phyloP scores from a whole-genome alignment of 2,888 invertebrate genomes.

The Himalopsyche anomala region DNA sequence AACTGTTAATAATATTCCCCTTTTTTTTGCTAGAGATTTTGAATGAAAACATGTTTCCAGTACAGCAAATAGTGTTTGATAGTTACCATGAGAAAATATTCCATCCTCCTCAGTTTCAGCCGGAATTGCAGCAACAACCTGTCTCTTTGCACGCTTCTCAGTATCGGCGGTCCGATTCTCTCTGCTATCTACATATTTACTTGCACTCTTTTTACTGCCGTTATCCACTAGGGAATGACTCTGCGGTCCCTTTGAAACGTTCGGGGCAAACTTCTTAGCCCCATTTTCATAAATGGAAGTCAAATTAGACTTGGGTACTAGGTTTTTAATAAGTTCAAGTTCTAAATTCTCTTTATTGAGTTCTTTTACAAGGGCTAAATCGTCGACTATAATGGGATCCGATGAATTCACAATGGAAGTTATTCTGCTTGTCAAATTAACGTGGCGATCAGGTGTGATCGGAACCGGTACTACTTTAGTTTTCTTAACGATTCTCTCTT shows the following conservation, averaged over 20 bases:
- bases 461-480: constrained; percentile 49
- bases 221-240: constrained; percentile 21
- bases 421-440: constrained; percentile 36
- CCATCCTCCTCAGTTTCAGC: constrained; percentile 67
- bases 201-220: constrained; percentile 47
- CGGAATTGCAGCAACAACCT: constrained; percentile 68
- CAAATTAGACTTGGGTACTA: constrained; percentile 70
- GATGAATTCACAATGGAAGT: constrained; percentile 41
- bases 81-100: constrained; percentile 68
- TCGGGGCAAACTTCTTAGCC: constrained; percentile 68
- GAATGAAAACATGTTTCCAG: too few species aligned
- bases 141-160: constrained; percentile 67
- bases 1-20: too few species aligned
- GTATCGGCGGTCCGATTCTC: constrained; percentile 65
- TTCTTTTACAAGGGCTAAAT: constrained; percentile 44
- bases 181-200: background rate
- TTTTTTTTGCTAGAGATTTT: too few species aligned
- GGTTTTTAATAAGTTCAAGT: constrained; percentile 69
- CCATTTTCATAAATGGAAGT: constrained; percentile 70
- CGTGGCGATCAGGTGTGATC: constrained; percentile 19
- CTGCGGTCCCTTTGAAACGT: constrained; percentile 67
- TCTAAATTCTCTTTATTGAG: constrained; percentile 67
- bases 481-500: constrained; percentile 52
- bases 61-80: background rate
- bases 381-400: constrained; percentile 27